phyloP scores from a whole-genome alignment of 2,888 invertebrate species.

The Drosophila melanosoma region DNA sequence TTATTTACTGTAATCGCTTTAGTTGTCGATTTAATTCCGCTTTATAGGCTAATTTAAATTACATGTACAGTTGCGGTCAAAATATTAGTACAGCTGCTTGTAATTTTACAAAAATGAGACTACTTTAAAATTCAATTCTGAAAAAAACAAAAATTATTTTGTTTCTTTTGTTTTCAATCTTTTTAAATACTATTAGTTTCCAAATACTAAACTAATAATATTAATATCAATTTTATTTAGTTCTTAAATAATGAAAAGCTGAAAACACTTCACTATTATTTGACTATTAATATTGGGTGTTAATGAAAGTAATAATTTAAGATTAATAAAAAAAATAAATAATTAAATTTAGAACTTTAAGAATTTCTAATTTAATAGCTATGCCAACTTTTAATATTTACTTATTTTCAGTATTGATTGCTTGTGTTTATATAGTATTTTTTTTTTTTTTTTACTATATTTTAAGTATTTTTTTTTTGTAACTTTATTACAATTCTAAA shows the following conservation, averaged over 20 bases:
- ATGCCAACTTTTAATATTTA: neutral
- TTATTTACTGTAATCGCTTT: neutral
- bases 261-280: neutral
- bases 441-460: neutral
- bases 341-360: rapidly evolving
- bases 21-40: neutral
- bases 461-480: neutral
- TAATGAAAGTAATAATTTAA: neutral
- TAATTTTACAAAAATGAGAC: too few relatives aligned
- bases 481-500: neutral
- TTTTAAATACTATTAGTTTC: neutral
- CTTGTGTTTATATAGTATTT: neutral
- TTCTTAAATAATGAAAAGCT: neutral
- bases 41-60: neutral
- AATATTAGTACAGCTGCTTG: neutral
- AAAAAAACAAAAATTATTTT: neutral
- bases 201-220: neutral
- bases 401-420: neutral
- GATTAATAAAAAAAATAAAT: neutral
- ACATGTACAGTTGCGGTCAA: neutral
- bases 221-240: neutral
- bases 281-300: too few relatives aligned
- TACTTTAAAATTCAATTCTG: neutral
- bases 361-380: neutral
- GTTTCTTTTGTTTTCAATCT: neutral